Percentiles rank a stretch among this genome's conserved stretches.
Evolutionary conservation across 2,113 vertebrate species (phyloP).

Genomic region (Helogale parvula): DNA sequence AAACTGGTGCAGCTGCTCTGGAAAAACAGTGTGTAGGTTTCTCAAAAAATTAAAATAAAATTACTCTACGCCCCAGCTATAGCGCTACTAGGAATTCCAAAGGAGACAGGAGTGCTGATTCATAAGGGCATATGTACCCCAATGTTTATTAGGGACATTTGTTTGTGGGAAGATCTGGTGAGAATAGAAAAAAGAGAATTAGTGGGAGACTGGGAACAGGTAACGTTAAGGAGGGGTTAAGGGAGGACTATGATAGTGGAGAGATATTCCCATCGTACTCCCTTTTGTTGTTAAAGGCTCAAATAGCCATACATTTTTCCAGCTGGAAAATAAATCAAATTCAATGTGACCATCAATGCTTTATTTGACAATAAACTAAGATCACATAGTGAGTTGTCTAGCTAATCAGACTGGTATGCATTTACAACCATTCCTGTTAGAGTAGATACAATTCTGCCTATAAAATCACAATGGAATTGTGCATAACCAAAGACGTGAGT

Average conservation of each 20-base stretch:
- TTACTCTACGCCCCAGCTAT: too few relatives aligned
- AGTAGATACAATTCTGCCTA: neutral
- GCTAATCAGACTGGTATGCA: neutral
- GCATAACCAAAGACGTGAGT: neutral
- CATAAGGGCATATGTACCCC: too few relatives aligned
- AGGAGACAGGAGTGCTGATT: too few relatives aligned
- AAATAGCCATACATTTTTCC: neutral
- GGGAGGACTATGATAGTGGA: neutral
- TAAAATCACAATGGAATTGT: neutral
- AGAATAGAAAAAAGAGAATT: neutral
- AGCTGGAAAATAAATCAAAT: neutral
- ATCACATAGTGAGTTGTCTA: neutral
- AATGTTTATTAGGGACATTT: neutral
- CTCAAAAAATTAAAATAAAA: too few relatives aligned
- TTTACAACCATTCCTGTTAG: neutral
- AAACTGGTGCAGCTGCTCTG: too few relatives aligned
- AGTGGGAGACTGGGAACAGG: neutral
- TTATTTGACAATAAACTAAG: neutral
- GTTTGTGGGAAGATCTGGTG: neutral
- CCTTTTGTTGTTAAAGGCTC: neutral
- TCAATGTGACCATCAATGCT: neutral
- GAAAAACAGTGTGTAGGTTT: too few relatives aligned
- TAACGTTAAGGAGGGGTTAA: neutral
- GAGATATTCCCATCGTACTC: neutral
- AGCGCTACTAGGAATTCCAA: too few relatives aligned